Percentiles rank a stretch among this genome's conserved stretches.
phyloP scores from a whole-genome alignment of 2,888 invertebrate genomes.

The Trichopoda pennipes region DNA sequence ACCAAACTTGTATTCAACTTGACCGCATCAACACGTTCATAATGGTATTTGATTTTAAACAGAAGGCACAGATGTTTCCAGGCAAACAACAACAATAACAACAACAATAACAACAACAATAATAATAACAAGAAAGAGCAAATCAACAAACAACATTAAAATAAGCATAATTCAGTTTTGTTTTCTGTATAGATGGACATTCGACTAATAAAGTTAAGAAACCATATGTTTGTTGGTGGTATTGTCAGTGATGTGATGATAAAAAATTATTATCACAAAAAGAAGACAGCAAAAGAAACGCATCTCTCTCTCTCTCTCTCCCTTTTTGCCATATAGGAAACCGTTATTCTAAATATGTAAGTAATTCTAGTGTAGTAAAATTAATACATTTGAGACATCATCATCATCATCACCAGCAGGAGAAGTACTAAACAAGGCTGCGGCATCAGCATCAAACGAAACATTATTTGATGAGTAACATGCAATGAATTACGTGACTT shows the following conservation, averaged over 20 bases:
- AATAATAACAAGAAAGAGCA: neutral
- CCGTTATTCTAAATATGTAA: neutral
- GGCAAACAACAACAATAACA: neutral
- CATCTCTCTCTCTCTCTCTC: neutral
- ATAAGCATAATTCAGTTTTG: constrained; percentile 1
- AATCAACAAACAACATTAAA: constrained; percentile 26
- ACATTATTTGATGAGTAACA: constrained; percentile 62
- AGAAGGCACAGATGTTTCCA: constrained; percentile 58
- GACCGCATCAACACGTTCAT: constrained; percentile 61
- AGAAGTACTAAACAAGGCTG: neutral
- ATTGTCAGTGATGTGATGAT: constrained; percentile 56
- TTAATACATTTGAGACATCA: constrained; percentile 42
- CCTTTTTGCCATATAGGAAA: no score
- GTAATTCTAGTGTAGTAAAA: constrained; percentile 3
- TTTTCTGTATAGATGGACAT: constrained; percentile 25
- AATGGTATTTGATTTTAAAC: constrained; percentile 51
- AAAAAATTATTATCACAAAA: constrained; percentile 60
- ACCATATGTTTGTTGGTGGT: constrained; percentile 58
- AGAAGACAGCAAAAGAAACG: constrained; percentile 25
- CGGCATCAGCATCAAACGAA: constrained; percentile 41
- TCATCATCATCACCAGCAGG: constrained; percentile 36
- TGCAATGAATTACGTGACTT: constrained; percentile 69
- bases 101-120: neutral
- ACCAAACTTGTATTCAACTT: constrained; percentile 6
- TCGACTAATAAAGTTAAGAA: constrained; percentile 64